Evolutionary conservation across 2,888 invertebrate genomes (phyloP).

Genomic region (Andrena camellia): DNA sequence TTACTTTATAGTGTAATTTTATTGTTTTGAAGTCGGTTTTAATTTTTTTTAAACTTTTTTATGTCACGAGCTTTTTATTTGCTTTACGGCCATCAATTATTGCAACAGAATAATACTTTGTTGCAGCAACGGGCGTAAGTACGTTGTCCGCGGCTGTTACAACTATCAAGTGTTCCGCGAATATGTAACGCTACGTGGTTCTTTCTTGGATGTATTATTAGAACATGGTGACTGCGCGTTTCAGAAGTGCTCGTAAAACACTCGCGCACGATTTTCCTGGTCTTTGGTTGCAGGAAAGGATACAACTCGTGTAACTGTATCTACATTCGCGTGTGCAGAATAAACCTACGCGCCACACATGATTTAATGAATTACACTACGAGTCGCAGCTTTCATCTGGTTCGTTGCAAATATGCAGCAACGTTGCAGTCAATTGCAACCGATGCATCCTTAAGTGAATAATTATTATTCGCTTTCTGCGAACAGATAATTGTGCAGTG

Average conservation of each 20-base stretch:
- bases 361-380: slow-evolving; percentile 28
- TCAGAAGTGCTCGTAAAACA: slow-evolving; percentile 30
- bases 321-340: slow-evolving; percentile 22
- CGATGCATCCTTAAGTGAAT: not conserved
- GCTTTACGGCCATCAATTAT: slow-evolving; percentile 14
- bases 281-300: slow-evolving; percentile 9
- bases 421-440: slow-evolving; percentile 14
- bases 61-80: not conserved
- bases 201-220: slow-evolving; percentile 48
- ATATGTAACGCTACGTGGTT: slow-evolving; percentile 16
- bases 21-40: too few species aligned
- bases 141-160: slow-evolving; percentile 4
- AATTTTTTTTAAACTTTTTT: too few species aligned
- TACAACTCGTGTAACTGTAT: slow-evolving; percentile 19
- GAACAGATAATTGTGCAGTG: too few species aligned
- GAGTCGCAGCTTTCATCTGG: slow-evolving; percentile 26
- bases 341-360: not conserved
- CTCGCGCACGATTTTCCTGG: slow-evolving; percentile 25
- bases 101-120: slow-evolving; percentile 21
- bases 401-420: slow-evolving; percentile 16
- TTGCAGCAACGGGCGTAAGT: not conserved
- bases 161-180: slow-evolving; percentile 18
- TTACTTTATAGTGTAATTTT: too few species aligned
- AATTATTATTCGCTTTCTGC: slow-evolving; percentile 8
- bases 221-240: slow-evolving; percentile 36